A percentile compares a stretch with the other conserved stretches of the same genome.
phyloP scores from a whole-genome alignment of 2,797 vertebrate genomes.

The Leptatherina wallacei region DNA sequence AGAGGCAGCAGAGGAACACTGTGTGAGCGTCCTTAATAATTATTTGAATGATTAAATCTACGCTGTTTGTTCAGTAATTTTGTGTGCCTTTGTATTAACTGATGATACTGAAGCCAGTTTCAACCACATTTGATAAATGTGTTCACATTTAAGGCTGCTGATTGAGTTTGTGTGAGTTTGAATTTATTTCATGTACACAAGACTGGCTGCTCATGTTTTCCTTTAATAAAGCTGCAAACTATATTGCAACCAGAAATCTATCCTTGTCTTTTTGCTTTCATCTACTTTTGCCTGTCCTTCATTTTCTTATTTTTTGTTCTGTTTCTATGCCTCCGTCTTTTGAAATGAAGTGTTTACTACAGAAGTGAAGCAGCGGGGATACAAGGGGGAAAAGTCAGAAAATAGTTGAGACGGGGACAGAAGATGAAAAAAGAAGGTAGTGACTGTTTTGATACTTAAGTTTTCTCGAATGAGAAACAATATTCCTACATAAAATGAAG shows the following conservation, averaged over 20 bases:
- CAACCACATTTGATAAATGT: conserved; percentile 11
- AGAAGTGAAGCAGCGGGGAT: neutral
- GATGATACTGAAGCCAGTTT: neutral
- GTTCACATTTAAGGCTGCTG: neutral
- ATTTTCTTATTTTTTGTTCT: neutral
- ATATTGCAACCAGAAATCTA: neutral
- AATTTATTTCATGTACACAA: neutral
- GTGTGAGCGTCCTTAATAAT: conserved; percentile 30
- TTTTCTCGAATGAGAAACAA: conserved; percentile 9
- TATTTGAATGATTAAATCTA: conserved; percentile 35
- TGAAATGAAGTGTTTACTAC: conserved; percentile 8
- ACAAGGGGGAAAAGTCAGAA: conserved; percentile 2
- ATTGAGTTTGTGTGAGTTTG: neutral
- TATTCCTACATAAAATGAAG: conserved; percentile 36
- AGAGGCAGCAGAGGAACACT: conserved; percentile 19
- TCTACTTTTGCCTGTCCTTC: neutral
- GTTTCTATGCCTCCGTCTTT: neutral
- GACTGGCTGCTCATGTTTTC: neutral
- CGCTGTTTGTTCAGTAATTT: conserved; percentile 17
- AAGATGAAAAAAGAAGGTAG: conserved; percentile 16
- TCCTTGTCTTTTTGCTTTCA: neutral
- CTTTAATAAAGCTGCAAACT: neutral
- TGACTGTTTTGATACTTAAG: conserved; percentile 41
- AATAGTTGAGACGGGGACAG: conserved; percentile 22
- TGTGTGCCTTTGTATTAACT: conserved; percentile 24